Conservation (phyloP, 2,888 invertebrate species). For the Caenorhabditis drosophilae region DNA sequence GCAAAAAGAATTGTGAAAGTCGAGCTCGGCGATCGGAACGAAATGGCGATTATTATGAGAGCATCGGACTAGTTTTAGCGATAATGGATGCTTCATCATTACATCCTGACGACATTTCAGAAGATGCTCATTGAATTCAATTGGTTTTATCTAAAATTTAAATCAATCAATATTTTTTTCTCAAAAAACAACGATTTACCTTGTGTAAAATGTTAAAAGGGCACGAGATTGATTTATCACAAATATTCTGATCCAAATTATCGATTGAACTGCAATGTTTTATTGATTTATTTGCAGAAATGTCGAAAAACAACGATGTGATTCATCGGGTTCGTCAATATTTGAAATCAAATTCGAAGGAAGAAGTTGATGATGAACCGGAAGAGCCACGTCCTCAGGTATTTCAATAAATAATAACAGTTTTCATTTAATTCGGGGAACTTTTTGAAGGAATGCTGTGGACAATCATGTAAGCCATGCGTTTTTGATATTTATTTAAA, state of each 20-base stretch:
- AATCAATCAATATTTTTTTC: no score
- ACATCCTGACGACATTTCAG: constrained; percentile 19
- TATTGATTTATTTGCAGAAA: no score
- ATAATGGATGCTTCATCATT: constrained; percentile 8
- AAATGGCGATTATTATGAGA: constrained; percentile 13
- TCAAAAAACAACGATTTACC: no score
- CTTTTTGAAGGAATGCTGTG: constrained; percentile 31
- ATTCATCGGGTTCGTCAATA: neutral
- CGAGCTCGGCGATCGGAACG: constrained; percentile 16
- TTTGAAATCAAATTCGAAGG: no score
- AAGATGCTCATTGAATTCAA: constrained; percentile 21
- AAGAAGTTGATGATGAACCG: constrained; percentile 16
- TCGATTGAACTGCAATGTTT: no score
- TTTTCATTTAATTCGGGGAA: neutral
- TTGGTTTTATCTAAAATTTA: neutral
- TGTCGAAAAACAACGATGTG: neutral
- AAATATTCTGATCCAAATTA: no score
- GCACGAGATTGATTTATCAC: no score
- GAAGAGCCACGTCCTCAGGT: constrained; percentile 21
- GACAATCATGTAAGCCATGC: constrained; percentile 35
- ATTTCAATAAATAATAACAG: neutral
- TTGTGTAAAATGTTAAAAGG: no score
- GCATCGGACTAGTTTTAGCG: constrained; percentile 10
- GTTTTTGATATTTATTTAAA: constrained; percentile 33
- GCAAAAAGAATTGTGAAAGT: constrained; percentile 12